A percentile compares a stretch with the other conserved stretches of the same genome.
Evolutionary conservation across 2,797 vertebrate genomes (phyloP).

Genomic region (Silurus lanzhouensis): DNA sequence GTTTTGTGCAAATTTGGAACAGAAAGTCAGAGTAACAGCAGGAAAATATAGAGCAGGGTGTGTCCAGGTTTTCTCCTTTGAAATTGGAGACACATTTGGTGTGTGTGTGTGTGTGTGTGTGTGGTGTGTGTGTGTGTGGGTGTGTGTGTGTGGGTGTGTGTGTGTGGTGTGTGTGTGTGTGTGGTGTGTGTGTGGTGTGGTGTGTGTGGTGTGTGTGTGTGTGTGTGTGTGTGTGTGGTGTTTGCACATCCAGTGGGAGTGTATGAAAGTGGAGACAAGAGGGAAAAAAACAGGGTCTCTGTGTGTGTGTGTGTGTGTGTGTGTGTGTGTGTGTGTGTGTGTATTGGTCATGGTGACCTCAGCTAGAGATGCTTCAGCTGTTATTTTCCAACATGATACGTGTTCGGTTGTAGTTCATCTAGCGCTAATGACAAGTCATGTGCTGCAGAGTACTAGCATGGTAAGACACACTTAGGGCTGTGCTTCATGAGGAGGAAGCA

Average conservation of each 20-base stretch:
- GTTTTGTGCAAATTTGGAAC: neutral
- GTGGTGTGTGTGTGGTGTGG: too few species aligned
- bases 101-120: neutral
- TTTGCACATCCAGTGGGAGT: neutral
- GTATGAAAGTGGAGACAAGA: neutral
- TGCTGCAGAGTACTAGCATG: constrained; percentile 32
- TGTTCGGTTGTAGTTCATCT: constrained; percentile 11
- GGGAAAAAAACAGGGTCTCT: neutral
- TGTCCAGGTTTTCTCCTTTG: neutral
- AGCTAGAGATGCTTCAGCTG: neutral
- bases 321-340: neutral
- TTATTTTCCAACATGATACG: constrained; percentile 31
- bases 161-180: neutral
- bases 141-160: neutral
- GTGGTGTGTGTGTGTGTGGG: neutral
- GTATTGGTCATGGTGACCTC: neutral
- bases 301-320: neutral
- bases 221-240: neutral
- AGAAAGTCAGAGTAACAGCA: neutral
- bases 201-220: neutral
- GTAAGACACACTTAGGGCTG: neutral
- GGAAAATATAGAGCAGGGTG: neutral
- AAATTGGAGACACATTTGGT: neutral
- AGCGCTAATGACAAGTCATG: neutral
- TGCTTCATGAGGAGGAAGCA: constrained; percentile 15